Evolutionary conservation across 2,888 invertebrate genomes (phyloP), one percentile per base, ranked within the genome.

Genomic region (Eurytoma californica): DNA sequence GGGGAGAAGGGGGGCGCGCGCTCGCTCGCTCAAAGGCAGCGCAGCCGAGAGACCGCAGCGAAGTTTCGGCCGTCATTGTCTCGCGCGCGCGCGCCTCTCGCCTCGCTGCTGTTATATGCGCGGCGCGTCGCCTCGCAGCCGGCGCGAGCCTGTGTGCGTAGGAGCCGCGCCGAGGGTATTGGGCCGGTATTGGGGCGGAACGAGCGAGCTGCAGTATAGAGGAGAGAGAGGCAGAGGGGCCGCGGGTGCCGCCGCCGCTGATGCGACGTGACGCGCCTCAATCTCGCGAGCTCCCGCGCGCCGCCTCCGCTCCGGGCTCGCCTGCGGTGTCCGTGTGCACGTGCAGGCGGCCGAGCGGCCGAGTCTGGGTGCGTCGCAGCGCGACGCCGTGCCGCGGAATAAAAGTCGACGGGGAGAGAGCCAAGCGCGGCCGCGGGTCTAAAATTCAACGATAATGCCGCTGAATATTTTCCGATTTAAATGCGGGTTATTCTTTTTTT

Each of bases 91-190:
- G n/a, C 69, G 47, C 13, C 72, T n/a, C n/a, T n/a, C 7, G 18
- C 72, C 51, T 51, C 16, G 70, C 39, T 39, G 39, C 39, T 39
- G 39, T 57, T 69, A 20, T 73, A 80, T 76, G 82, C 73, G 67
- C 77, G 72, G 73, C 80, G 78, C 83, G 82, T 81, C 80, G 67
- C 53, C 76, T 72, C 79, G 76, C 76, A 77, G 77, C 53, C 69
- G 57, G 69, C 69, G 65, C 55, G 57, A 12, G 69, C 14, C 28
- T 53, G 65, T 39, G 16, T 73, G 51, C 30, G 70, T 77, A 73
- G 9, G 47, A 70, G 28, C 14, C 63, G 69, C 20, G 53, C 58
- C 65, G 53, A 70, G 66, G 68, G 70, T 70, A 76, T 76, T 76
- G 76, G 76, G 53, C 28, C 24, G 69, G 76, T 76, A 76, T 76